Conservation (phyloP, 2,797 vertebrate species). For the Phalanger gymnotis region DNA sequence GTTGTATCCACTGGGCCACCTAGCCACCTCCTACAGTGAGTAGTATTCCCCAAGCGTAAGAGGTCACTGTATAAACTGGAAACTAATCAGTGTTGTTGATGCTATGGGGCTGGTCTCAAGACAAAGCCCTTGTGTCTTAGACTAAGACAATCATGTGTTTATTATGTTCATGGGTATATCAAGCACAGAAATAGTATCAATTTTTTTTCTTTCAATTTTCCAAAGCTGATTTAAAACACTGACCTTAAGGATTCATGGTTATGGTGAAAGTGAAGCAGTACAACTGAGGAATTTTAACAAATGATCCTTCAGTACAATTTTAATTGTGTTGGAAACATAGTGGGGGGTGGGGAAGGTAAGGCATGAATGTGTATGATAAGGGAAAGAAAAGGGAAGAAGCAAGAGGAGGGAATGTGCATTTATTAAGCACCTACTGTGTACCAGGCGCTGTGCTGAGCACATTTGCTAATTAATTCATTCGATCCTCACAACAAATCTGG, state of each 20-base stretch:
- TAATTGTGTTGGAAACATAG: not conserved
- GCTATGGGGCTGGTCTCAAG: not conserved
- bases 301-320: not conserved
- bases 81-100: too few species aligned
- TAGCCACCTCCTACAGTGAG: not conserved
- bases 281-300: conserved; percentile 15
- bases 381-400: not conserved
- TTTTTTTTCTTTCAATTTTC: conserved; percentile 14
- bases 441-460: not conserved
- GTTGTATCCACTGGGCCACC: not conserved
- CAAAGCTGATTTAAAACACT: conserved; percentile 22
- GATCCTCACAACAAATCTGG: not conserved
- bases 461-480: not conserved
- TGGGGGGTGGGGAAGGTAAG: not conserved
- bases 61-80: not conserved
- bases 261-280: not conserved
- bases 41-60: not conserved
- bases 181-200: not conserved
- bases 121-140: not conserved
- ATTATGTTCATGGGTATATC: not conserved
- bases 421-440: not conserved
- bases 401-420: not conserved
- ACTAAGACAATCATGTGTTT: not conserved
- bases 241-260: not conserved
- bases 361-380: not conserved